phyloP scores from a whole-genome alignment of 2,797 vertebrate genomes.

The Anomalospiza imberbis region DNA sequence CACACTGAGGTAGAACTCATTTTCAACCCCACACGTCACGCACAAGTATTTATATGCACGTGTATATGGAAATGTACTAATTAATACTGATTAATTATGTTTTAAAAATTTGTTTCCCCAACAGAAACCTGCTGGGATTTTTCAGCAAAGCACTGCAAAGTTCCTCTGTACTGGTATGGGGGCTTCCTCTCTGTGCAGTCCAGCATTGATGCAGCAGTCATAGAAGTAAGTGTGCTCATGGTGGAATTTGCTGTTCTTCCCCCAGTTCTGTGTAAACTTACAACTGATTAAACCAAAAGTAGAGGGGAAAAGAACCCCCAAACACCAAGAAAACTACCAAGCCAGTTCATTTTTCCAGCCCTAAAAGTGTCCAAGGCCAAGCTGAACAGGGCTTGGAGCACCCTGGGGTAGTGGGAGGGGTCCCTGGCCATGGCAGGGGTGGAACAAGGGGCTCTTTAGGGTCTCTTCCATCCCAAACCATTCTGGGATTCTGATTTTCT shows the following conservation, averaged over 20 bases:
- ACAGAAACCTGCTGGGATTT: constrained; percentile 24
- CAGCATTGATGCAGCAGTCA: constrained; percentile 62
- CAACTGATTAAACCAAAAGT: neutral
- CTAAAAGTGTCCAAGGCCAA: neutral
- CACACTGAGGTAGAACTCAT: neutral
- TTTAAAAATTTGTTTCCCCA: neutral
- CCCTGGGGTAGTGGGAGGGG: neutral
- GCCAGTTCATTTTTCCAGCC: neutral
- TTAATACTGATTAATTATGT: neutral
- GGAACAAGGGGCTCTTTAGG: too few relatives aligned
- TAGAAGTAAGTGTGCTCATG: constrained; percentile 21
- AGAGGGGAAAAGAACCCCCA: fast-evolving
- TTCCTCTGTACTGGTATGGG: neutral
- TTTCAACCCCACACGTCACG: fast-evolving
- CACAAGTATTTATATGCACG: fast-evolving
- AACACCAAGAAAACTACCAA: neutral
- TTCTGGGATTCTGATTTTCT: neutral
- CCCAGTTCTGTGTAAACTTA: neutral
- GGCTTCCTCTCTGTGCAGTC: constrained; percentile 59
- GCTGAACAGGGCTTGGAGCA: neutral
- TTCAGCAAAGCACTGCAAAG: neutral
- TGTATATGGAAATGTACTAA: neutral
- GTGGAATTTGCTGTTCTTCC: neutral
- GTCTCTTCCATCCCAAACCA: neutral
- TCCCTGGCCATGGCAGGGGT: neutral